phyloP scores from a whole-genome alignment of 1,140 invertebrate species.

The Tyrophagus putrescentiae region DNA sequence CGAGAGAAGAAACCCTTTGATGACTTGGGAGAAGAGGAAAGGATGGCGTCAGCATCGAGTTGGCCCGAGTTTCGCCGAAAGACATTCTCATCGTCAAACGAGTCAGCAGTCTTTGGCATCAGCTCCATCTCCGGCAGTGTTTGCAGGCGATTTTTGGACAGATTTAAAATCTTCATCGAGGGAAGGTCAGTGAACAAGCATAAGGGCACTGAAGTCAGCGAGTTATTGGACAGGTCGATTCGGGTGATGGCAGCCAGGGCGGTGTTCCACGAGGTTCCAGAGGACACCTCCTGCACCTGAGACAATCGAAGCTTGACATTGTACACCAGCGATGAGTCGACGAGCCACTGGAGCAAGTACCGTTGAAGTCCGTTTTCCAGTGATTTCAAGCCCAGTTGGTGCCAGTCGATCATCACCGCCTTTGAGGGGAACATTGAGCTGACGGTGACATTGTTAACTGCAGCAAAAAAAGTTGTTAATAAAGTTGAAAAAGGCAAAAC shows the following conservation, averaged over 20 bases:
- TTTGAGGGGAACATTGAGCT: constrained; percentile 60
- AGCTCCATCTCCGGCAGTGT: constrained; percentile 39
- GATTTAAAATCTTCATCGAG: constrained; percentile 60
- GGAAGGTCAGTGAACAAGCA: constrained; percentile 60
- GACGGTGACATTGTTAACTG: constrained; percentile 27
- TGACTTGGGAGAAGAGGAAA: neutral
- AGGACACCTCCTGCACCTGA: constrained; percentile 31
- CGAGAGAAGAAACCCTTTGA: neutral
- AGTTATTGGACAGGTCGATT: constrained; percentile 82
- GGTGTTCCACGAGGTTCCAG: constrained; percentile 33
- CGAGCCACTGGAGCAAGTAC: constrained; percentile 58
- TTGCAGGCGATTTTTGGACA: constrained; percentile 72
- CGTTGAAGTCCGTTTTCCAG: constrained; percentile 43
- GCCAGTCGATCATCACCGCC: constrained; percentile 88
- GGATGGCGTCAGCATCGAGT: neutral
- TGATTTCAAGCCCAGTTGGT: constrained; percentile 39
- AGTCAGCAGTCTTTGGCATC: neutral
- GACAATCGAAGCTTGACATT: constrained; percentile 58
- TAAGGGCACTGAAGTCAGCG: constrained; percentile 58
- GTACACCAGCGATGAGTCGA: constrained; percentile 60
- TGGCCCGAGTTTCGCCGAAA: constrained; percentile 1
- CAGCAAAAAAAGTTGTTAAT: neutral
- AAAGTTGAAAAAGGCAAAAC: neutral
- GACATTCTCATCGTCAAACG: neutral
- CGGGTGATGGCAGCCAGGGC: constrained; percentile 77